phyloP scores from a whole-genome alignment of 2,113 vertebrate species.

The Plectropomus leopardus region DNA sequence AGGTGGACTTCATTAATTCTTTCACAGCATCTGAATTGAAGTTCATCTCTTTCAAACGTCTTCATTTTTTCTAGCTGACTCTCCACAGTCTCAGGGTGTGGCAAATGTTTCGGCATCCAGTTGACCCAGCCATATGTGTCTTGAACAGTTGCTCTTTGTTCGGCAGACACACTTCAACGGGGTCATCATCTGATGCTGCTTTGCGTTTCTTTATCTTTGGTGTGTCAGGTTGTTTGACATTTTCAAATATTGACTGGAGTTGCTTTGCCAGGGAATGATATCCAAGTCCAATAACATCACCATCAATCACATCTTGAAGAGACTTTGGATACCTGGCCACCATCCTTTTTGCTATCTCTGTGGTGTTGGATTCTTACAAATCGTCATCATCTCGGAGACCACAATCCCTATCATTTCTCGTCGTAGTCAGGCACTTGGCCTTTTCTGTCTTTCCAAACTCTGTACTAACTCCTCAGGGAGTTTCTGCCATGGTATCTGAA shows the following conservation, averaged over 20 bases:
- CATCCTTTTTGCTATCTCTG: slow-evolving; percentile 16
- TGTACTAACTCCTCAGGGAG: no score
- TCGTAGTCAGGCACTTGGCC: no score
- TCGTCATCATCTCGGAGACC: no score
- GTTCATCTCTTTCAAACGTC: slow-evolving; percentile 10
- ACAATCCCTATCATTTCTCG: no score
- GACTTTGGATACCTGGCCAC: slow-evolving; percentile 32
- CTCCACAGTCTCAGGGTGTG: not conserved
- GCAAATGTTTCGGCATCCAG: not conserved
- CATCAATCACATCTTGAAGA: slow-evolving; percentile 29
- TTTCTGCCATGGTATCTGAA: no score
- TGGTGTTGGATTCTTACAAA: no score
- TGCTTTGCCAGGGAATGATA: slow-evolving; percentile 31
- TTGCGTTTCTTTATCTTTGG: slow-evolving; percentile 24
- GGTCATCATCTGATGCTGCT: slow-evolving; percentile 6
- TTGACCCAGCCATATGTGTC: slow-evolving; percentile 12
- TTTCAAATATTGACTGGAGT: slow-evolving; percentile 8
- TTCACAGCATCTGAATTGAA: not conserved
- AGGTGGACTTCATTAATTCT: not conserved
- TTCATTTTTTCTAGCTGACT: not conserved
- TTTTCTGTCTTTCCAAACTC: no score
- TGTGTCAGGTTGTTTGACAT: not conserved
- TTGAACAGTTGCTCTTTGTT: slow-evolving; percentile 23
- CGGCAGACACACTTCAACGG: not conserved
- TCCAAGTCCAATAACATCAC: slow-evolving; percentile 30